Percentiles rank a stretch among this genome's conserved stretches.
Conservation (phyloP, 2,797 vertebrate species). For the Sebastes diaconus region DNA sequence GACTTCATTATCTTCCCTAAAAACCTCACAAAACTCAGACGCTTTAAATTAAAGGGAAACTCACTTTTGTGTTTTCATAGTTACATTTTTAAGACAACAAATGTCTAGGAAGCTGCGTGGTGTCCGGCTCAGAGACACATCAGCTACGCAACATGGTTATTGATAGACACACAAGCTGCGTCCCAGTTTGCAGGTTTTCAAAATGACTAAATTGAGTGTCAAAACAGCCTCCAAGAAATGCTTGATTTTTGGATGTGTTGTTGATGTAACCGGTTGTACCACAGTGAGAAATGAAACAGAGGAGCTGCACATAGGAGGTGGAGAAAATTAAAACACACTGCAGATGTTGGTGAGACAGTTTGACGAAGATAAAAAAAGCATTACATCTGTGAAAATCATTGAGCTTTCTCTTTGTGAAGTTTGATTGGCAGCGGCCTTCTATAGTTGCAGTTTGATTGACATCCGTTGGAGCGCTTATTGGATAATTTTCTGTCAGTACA, state of each 20-base stretch:
- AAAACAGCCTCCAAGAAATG: not conserved
- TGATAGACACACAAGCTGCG: not conserved
- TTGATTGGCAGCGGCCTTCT: not conserved
- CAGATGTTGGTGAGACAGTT: not conserved
- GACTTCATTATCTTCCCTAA: not conserved
- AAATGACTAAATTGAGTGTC: not conserved
- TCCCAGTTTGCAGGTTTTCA: not conserved
- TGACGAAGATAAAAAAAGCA: not conserved
- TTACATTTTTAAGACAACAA: not conserved
- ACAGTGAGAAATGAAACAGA: not conserved
- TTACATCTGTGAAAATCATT: not conserved
- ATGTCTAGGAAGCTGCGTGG: not conserved
- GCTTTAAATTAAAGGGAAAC: not conserved
- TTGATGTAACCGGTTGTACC: not conserved
- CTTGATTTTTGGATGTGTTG: not conserved
- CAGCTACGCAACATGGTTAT: not conserved
- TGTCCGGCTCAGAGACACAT: not conserved
- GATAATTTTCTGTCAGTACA: not conserved
- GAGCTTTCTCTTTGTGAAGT: not conserved
- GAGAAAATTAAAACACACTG: not conserved
- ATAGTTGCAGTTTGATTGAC: not conserved
- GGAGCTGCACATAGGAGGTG: not conserved
- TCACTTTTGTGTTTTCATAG: not conserved
- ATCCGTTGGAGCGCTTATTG: accelerated
- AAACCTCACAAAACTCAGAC: not conserved